These are phyloP conservation scores for Homarus americanus DNA, from an alignment of 1,140 invertebrate genomes.

Conservation along the genomic window DNA sequence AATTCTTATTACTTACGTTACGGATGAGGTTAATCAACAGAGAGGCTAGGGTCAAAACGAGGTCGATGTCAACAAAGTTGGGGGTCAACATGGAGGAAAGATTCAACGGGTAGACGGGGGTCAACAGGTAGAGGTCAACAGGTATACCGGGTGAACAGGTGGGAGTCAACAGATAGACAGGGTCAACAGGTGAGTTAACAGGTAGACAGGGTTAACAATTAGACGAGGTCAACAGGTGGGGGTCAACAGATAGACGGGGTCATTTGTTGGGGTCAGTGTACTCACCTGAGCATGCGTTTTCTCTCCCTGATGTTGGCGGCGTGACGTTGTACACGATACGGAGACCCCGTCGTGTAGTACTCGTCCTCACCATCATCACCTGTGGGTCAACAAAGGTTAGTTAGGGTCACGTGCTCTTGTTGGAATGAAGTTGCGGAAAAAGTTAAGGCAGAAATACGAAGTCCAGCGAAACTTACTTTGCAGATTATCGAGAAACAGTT, in stretches of 20 bases:
- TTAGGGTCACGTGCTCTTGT: no score
- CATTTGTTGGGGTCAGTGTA: not conserved
- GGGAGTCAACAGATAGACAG: no score
- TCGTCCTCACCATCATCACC: slow-evolving; percentile 77
- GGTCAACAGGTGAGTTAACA: not conserved
- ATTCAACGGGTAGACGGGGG: not conserved
- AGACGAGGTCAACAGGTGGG: not conserved
- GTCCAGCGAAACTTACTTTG: no score
- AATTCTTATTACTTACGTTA: no score
- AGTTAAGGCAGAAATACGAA: no score
- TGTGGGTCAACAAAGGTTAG: not conserved
- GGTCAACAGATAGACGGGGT: no score
- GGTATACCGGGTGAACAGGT: not conserved
- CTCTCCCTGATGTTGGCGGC: slow-evolving; percentile 95
- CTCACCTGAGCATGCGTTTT: slow-evolving; percentile 96
- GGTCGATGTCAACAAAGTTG: no score
- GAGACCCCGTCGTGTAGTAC: slow-evolving; percentile 82
- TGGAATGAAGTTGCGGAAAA: no score
- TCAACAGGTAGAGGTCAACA: not conserved
- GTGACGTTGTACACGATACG: slow-evolving; percentile 91
- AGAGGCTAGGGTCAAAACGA: no score
- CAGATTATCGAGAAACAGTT: no score
- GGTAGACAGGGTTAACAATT: no score
- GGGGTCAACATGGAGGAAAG: not conserved
- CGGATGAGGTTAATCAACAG: no score